Percentiles rank a stretch among this genome's conserved stretches.
phyloP scores from a whole-genome alignment of 2,113 vertebrate genomes.

The Eclectus roratus region DNA sequence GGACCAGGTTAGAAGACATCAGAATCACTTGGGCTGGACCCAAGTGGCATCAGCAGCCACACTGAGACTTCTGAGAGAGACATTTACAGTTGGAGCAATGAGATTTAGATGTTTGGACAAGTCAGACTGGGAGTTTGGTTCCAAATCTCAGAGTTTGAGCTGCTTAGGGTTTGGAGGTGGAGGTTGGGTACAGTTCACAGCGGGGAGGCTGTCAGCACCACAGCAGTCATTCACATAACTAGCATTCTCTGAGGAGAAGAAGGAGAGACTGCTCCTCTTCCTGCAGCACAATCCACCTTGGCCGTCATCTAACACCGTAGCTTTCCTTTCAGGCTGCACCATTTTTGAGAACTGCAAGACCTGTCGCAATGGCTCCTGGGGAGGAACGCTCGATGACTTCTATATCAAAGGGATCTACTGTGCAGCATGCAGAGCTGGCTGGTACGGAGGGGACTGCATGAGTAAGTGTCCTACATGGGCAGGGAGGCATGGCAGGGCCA shows the following conservation, averaged over 20 bases:
- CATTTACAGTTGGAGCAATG: not conserved
- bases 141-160: not conserved
- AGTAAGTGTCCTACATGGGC: constrained; percentile 76
- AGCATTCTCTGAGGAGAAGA: not conserved
- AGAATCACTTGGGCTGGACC: not conserved
- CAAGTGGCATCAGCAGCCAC: not conserved
- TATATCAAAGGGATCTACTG: constrained; percentile 93
- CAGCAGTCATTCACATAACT: not conserved
- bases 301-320: not conserved
- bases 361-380: constrained; percentile 96
- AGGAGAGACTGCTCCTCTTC: not conserved
- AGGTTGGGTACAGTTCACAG: not conserved
- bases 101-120: not conserved
- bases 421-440: constrained; percentile 90
- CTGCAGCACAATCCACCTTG: not conserved
- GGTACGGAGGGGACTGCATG: constrained; percentile 97
- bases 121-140: not conserved
- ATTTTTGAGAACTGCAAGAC: constrained; percentile 98
- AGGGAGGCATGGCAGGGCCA: not conserved
- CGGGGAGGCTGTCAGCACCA: not conserved
- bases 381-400: constrained; percentile 88
- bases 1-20: not conserved
- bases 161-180: not conserved
- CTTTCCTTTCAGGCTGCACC: constrained; percentile 79
- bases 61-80: not conserved